Conservation (phyloP, 2,888 invertebrate species). For the Macrophya annulata region DNA sequence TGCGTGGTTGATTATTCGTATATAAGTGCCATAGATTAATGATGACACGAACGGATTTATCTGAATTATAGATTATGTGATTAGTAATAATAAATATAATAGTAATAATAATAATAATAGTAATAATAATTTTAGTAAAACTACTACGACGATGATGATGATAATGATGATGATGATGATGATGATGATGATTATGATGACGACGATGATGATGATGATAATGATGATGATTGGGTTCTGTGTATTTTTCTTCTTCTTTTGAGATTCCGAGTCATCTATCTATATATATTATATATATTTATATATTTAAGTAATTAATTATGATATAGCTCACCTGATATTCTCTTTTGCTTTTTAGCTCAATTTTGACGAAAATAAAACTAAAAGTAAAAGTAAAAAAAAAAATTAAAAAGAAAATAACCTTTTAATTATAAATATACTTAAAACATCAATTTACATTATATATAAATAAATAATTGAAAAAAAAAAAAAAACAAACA, state of each 20-base stretch:
- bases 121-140: too few relatives aligned
- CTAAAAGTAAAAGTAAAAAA: not conserved
- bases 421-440: too few relatives aligned
- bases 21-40: not conserved
- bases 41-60: not conserved
- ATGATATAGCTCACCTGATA: too few relatives aligned
- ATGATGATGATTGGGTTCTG: not conserved
- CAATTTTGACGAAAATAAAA: not conserved
- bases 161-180: not conserved
- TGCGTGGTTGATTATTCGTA: not conserved
- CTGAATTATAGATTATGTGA: not conserved
- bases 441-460: not conserved
- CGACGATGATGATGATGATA: not conserved
- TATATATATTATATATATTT: not conserved
- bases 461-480: constrained; percentile 13
- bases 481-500: not conserved
- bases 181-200: not conserved
- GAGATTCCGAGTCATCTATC: not conserved
- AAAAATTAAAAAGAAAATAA: not conserved
- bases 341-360: not conserved
- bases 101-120: not conserved
- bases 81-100: not conserved
- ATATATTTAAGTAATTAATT: not conserved
- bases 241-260: not conserved
- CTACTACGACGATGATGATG: not conserved